Conservation (phyloP, 2,888 invertebrate species). For the Caenorhabditis macrosperma region DNA sequence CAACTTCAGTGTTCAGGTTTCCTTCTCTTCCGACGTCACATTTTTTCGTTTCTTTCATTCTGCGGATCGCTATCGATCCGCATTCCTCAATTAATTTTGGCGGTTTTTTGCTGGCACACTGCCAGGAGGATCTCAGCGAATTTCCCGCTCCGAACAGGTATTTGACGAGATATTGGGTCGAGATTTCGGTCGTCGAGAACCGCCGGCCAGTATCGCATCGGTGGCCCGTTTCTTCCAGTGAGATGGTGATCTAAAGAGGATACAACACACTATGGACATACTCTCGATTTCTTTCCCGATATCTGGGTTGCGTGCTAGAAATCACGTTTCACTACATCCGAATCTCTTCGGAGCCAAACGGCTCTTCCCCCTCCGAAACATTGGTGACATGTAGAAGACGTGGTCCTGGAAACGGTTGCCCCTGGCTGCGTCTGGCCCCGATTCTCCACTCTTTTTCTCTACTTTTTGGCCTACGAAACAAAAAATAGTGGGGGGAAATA, state of each 20-base stretch:
- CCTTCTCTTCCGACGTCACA: too few relatives aligned
- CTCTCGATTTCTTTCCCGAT: conserved; percentile 5
- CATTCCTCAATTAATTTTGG: conserved; percentile 21
- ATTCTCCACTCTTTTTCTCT: not conserved
- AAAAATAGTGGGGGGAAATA: conserved; percentile 17
- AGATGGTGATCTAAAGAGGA: conserved; percentile 10
- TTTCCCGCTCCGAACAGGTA: conserved; percentile 45
- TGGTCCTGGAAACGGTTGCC: conserved; percentile 14
- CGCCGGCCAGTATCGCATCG: conserved; percentile 46
- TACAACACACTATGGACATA: conserved; percentile 41
- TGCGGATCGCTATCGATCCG: conserved; percentile 12
- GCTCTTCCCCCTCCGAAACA: too few relatives aligned
- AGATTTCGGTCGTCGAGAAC: conserved; percentile 44
- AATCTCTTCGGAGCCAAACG: not conserved
- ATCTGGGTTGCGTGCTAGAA: not conserved
- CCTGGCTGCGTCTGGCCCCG: not conserved
- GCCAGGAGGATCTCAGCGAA: conserved; percentile 16
- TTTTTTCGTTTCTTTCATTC: conserved; percentile 20
- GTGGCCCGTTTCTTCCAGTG: conserved; percentile 42
- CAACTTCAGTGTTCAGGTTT: too few relatives aligned
- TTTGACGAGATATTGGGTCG: conserved; percentile 33
- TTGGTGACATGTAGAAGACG: too few relatives aligned
- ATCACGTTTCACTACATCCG: not conserved
- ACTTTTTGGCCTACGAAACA: conserved; percentile 19
- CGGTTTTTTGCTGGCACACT: conserved; percentile 40